Evolutionary conservation across 2,113 vertebrate genomes (phyloP), one percentile per base, ranked within the genome.

Genomic region (Piaya cayana): DNA sequence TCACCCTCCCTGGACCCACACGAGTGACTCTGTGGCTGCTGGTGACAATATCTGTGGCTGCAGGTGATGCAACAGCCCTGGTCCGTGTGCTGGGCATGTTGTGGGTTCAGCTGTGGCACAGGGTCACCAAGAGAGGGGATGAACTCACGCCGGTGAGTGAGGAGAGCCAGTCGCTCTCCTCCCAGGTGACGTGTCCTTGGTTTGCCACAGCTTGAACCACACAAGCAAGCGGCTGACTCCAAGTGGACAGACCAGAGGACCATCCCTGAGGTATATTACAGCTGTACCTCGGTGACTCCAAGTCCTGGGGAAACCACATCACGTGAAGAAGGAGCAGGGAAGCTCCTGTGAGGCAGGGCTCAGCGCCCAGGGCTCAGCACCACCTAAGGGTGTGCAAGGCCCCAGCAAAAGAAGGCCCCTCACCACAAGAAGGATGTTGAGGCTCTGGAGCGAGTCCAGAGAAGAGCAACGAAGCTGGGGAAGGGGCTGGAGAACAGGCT

Each of bases 11-110:
- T 10, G 5, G 32, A 20, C 21, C 55, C 74, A 16, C 58, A 6
- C 3, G 56, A 59, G 77, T 9, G 81, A 22, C 89, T 42, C 68
- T 3, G 20, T 3, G 56, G 53, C 37, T 59, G 74, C 52, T 63
- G 70, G 32, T 63, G 64, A 12, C 21, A 8, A 1, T 9, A 39
- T 6, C 72, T 9, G 67, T 0, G 3, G 9, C 63, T 71, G 69
- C 62, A 29, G n/a, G n/a, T 13, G 59, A 53, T 2, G 4, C 8
- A 32, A 14, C 42, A 8, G 1, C 34, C 2, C 0, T 12, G 53
- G 19, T 11, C 32, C 2, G 10, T 3, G 49, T 11, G 59, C 6
- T 0, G 0, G 27, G 55, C 3, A 0, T 0, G 0, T 9, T 17
- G 47, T 42, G 53, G 71, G 70, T 23, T 60, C 52, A 53, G 3